Evolutionary conservation across 1,140 invertebrate genomes (phyloP).

Genomic region (Drosophila burlai): DNA sequence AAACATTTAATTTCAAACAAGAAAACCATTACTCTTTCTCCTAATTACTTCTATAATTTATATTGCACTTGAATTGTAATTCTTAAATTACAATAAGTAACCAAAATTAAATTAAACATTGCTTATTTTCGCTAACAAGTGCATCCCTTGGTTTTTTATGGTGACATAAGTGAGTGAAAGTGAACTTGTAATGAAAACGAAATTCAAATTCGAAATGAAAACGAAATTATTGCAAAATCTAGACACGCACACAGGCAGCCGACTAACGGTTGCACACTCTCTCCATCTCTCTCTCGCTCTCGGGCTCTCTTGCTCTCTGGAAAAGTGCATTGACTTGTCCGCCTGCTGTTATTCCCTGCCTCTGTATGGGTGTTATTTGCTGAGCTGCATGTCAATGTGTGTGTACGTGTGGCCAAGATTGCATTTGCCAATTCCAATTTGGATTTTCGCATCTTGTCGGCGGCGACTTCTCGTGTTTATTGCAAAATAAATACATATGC

Average conservation of each 20-base stretch:
- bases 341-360: slow-evolving; percentile 4
- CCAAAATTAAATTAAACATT: not conserved
- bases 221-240: slow-evolving; percentile 82
- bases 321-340: slow-evolving; percentile 73
- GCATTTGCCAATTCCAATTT: slow-evolving; percentile 58
- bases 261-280: slow-evolving; percentile 26
- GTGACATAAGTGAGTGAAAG: slow-evolving; percentile 83
- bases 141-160: slow-evolving; percentile 37
- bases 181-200: slow-evolving; percentile 76
- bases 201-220: slow-evolving; percentile 75
- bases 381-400: slow-evolving; percentile 9
- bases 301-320: slow-evolving; percentile 13
- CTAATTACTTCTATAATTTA: not conserved
- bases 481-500: slow-evolving; percentile 43
- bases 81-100: not conserved
- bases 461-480: slow-evolving; percentile 30
- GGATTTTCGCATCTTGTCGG: slow-evolving; percentile 43
- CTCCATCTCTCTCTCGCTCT: not conserved
- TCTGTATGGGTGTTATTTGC: slow-evolving; percentile 25
- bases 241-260: slow-evolving; percentile 57
- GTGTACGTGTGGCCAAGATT: slow-evolving; percentile 57
- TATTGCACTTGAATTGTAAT: not conserved
- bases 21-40: too few species aligned
- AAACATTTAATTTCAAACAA: too few species aligned
- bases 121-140: not conserved